Conservation (phyloP, 2,888 invertebrate species). For the Drosophila borealis region DNA sequence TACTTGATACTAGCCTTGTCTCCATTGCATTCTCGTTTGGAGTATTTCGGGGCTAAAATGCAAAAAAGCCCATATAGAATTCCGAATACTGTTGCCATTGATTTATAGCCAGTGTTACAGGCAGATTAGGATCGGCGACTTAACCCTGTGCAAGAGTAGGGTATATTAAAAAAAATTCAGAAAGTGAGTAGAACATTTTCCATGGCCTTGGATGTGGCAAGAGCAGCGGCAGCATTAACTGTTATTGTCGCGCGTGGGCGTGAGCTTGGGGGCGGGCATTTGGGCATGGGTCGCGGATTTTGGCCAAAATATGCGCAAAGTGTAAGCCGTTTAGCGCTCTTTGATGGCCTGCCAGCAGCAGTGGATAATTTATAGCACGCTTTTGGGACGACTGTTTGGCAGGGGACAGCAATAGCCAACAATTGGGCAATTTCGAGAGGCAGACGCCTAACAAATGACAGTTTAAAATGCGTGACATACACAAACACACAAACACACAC, state of each 20-base stretch:
- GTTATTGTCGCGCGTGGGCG: slow-evolving; percentile 56
- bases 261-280: slow-evolving; percentile 17
- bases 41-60: neutral
- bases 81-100: neutral
- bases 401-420: slow-evolving; percentile 30
- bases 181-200: slow-evolving; percentile 23
- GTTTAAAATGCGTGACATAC: slow-evolving; percentile 67
- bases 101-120: slow-evolving; percentile 2
- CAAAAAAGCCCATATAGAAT: neutral
- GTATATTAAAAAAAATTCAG: slow-evolving; percentile 22
- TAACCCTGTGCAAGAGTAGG: slow-evolving; percentile 2
- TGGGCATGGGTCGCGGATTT: slow-evolving; percentile 12
- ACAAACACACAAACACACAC: slow-evolving; percentile 12
- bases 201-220: slow-evolving; percentile 52
- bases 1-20: neutral
- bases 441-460: slow-evolving; percentile 69
- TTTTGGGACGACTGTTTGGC: slow-evolving; percentile 45
- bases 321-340: slow-evolving; percentile 79
- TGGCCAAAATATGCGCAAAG: slow-evolving; percentile 52
- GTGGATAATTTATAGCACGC: slow-evolving; percentile 69
- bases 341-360: slow-evolving; percentile 59
- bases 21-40: neutral
- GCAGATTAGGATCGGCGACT: neutral
- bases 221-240: slow-evolving; percentile 63
- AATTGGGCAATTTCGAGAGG: slow-evolving; percentile 73